A percentile compares a stretch with the other conserved stretches of the same genome.
These are phyloP conservation scores for Forbesichthys agassizii DNA, from an alignment of 2,113 vertebrate species.

Conservation along the genomic window DNA sequence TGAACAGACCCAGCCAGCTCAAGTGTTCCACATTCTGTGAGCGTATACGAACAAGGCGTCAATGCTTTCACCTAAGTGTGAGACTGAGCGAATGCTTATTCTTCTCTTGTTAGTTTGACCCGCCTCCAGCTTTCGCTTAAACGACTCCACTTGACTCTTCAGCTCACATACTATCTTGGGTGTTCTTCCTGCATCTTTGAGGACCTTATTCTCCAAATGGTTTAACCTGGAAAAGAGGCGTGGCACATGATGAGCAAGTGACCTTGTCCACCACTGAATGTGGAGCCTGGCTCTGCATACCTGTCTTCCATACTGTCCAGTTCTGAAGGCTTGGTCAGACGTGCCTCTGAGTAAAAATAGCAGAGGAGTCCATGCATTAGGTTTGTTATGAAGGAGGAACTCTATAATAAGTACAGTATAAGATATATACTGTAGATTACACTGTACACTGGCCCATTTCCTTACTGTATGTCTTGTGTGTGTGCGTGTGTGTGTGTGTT, in stretches of 20 bases:
- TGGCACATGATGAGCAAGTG: neutral
- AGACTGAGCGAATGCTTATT: neutral
- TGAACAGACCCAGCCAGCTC: slow-evolving; percentile 73
- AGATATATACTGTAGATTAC: too few species aligned
- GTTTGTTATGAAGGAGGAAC: too few species aligned
- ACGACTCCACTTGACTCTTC: slow-evolving; percentile 63
- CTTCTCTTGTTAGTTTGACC: neutral
- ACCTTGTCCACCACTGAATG: neutral
- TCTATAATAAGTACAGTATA: too few species aligned
- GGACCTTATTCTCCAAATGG: slow-evolving; percentile 58
- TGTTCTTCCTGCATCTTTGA: slow-evolving; percentile 37
- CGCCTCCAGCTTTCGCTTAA: slow-evolving; percentile 70
- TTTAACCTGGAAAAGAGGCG: slow-evolving; percentile 41
- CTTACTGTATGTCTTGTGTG: too few species aligned
- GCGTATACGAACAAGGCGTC: neutral
- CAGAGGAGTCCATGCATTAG: neutral
- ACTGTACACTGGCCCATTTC: too few species aligned
- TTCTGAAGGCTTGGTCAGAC: slow-evolving; percentile 22
- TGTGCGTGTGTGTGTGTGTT: too few species aligned
- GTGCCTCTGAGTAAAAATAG: slow-evolving; percentile 9
- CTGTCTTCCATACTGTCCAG: slow-evolving; percentile 54
- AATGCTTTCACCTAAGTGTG: neutral
- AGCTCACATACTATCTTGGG: slow-evolving; percentile 56
- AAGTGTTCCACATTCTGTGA: slow-evolving; percentile 62
- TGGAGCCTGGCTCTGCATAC: neutral